Evolutionary conservation across 64 coral and sea anemone species (phyloP).

Genomic region (Dendrophyllia cribrosa): DNA sequence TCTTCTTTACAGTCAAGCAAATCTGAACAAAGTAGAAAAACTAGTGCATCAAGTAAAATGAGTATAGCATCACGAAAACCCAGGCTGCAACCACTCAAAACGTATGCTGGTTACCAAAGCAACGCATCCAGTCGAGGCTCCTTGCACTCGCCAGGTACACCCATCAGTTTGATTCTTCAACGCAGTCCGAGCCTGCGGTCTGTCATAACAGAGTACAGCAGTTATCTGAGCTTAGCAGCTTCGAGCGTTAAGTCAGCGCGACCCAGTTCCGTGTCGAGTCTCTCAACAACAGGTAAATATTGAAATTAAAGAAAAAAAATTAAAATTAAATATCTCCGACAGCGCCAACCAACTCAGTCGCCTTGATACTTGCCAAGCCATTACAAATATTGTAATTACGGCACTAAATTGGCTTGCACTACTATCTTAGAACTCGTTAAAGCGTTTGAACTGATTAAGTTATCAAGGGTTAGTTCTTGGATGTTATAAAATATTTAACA

Average conservation of each 20-base stretch:
- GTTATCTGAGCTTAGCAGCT: conserved; percentile 56
- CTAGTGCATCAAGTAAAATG: conserved; percentile 6
- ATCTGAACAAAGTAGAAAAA: neutral
- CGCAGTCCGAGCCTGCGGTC: conserved; percentile 57
- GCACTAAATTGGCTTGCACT: too few relatives aligned
- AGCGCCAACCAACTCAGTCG: neutral
- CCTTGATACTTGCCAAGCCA: neutral
- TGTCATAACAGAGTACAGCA: conserved; percentile 61
- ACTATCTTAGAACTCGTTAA: too few relatives aligned
- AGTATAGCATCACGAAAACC: neutral
- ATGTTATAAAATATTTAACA: too few relatives aligned
- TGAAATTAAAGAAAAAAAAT: neutral
- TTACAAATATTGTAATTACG: neutral
- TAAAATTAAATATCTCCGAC: too few relatives aligned
- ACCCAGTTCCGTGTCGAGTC: conserved; percentile 11
- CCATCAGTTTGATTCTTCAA: conserved; percentile 44
- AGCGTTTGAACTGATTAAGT: too few relatives aligned
- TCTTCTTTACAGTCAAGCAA: neutral
- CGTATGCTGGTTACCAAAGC: conserved; percentile 15
- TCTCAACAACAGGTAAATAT: conserved; percentile 25
- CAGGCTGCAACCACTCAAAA: neutral
- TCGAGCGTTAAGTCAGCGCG: conserved; percentile 21
- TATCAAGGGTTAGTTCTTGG: too few relatives aligned
- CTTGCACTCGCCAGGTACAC: conserved; percentile 30
- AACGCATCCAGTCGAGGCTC: conserved; percentile 20